Evolutionary conservation across 2,797 vertebrate species (phyloP).

Genomic region (Lacerta agilis): DNA sequence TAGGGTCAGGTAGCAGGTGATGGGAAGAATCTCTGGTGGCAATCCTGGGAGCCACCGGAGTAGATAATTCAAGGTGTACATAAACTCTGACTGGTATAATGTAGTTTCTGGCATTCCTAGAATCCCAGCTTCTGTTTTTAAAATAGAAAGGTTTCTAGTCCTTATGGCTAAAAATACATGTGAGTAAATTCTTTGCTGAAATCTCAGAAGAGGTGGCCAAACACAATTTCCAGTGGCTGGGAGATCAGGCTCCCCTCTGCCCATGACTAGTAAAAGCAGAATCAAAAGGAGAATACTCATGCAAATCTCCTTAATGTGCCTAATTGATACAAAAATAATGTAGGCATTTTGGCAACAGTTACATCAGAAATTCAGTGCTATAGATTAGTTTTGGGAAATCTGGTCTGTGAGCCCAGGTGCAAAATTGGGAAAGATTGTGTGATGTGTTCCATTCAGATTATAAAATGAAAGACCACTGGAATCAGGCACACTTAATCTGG

Average conservation of each 20-base stretch:
- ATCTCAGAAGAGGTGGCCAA: background rate
- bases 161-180: background rate
- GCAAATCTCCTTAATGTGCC: background rate
- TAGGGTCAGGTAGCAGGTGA: background rate
- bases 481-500: background rate
- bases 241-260: background rate
- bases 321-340: background rate
- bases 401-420: no score
- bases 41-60: background rate
- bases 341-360: background rate
- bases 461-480: background rate
- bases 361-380: background rate
- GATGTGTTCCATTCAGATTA: background rate
- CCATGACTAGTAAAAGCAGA: background rate
- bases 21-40: background rate
- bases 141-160: background rate
- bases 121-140: background rate
- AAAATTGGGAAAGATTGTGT: background rate
- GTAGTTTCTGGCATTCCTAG: background rate
- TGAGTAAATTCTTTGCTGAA: background rate
- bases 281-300: background rate
- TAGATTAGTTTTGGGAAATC: background rate
- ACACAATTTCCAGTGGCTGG: background rate
- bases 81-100: background rate
- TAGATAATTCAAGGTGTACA: no score